A percentile compares a stretch with the other conserved stretches of the same genome.
Conservation (phyloP, 2,797 vertebrate species). For the Tapirus indicus region DNA sequence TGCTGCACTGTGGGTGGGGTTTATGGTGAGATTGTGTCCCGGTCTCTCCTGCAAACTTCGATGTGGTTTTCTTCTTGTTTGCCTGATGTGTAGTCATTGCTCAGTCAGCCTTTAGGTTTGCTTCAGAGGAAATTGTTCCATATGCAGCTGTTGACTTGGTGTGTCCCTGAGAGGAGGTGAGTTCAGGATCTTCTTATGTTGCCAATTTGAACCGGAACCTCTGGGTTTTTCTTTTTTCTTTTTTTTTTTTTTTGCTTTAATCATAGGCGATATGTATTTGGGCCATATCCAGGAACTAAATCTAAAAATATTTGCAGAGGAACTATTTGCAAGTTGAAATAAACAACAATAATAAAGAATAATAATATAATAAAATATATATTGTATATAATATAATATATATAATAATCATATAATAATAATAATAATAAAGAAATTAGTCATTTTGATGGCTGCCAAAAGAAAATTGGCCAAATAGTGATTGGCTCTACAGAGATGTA, state of each 20-base stretch:
- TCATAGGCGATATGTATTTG: not conserved
- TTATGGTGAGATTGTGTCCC: too few relatives aligned
- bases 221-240: not conserved
- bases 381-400: too few relatives aligned
- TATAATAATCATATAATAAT: too few relatives aligned
- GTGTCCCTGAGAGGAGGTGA: not conserved
- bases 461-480: not conserved
- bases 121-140: not conserved
- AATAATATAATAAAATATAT: too few relatives aligned
- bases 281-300: not conserved
- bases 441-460: not conserved
- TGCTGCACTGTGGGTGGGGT: too few relatives aligned
- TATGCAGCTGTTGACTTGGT: not conserved
- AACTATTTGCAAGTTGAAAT: slow-evolving; percentile 24
- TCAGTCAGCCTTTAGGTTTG: not conserved
- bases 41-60: too few relatives aligned
- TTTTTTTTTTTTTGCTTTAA: not conserved
- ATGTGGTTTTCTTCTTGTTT: not conserved
- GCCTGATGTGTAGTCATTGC: not conserved
- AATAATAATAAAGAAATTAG: slow-evolving; percentile 53
- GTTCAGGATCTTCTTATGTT: not conserved
- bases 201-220: not conserved
- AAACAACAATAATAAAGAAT: not conserved
- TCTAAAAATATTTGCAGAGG: slow-evolving; percentile 17
- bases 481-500: not conserved